Base-by-base conservation (phyloP, 2,113 vertebrate genomes). In the Chlamydotis undulata region DNA sequence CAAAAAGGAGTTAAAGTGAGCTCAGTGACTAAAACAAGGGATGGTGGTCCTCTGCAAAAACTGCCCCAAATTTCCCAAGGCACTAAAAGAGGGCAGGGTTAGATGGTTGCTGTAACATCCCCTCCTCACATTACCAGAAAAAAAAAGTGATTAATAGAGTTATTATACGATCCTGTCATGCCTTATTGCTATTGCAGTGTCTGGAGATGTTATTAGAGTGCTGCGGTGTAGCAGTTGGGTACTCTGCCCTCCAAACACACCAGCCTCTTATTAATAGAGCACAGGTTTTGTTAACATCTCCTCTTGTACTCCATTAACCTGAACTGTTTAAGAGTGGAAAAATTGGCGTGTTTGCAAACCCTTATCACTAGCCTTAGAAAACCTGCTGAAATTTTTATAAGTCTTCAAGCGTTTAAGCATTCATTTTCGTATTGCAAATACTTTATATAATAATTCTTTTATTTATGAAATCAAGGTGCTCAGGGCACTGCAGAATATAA, bases 391-490 rank as follows among this genome's bases (percentile, higher is more conserved):
- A 52, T 82, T 76, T 93, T 88, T 90, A 52, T 87, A 90, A 37
- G 45, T 78, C 85, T 86, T 85, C 56, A 69, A 94, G 89, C 67
- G 89, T 93, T 95, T 80, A 82, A 87, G 74, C 79, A 94, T 87
- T 97, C 43, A 89, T 97, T 96, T 92, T 94, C 59, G 50, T 78
- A 83, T 73, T 81, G 77, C 19, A 29, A 90, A 80, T 52, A 39
- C 61, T 91, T 55, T 35, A 55, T 31, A 31, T 82, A 78, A 87
- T 55, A 87, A 80, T 88, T 82, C 45, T 94, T 90, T 85, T 87
- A 90, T 94, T 96, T 95, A 91, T 94, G 56, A 97, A 87, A 55
- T 60, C 63, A 93, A 96, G 89, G 73, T 93, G 61, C 67, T 96
- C 67, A 90, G 49, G 73, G 89, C 87, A 83, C 33, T 33, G n/a